Evolutionary conservation across 2,888 invertebrate genomes (phyloP).

Genomic region (Adelognathus sp.): DNA sequence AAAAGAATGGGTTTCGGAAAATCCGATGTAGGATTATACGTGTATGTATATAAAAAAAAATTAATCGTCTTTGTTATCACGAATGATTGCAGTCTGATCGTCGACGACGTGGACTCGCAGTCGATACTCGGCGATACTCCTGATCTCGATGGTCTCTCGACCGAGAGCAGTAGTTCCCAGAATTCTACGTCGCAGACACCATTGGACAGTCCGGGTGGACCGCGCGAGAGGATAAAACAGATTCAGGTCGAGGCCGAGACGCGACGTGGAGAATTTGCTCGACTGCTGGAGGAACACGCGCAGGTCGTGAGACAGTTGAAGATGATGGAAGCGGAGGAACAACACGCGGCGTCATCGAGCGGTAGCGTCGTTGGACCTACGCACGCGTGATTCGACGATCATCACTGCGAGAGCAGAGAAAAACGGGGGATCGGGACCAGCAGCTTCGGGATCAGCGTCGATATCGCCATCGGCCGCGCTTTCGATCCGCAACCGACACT

Average conservation of each 20-base stretch:
- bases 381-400: conserved; percentile 72
- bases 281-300: conserved; percentile 80
- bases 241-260: conserved; percentile 80
- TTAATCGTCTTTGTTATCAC: too few relatives aligned
- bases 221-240: conserved; percentile 74
- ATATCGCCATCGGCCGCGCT: background rate
- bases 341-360: conserved; percentile 65
- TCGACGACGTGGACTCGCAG: conserved; percentile 75
- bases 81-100: conserved; percentile 71
- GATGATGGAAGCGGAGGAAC: conserved; percentile 79
- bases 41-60: too few relatives aligned
- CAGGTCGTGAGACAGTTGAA: conserved; percentile 80
- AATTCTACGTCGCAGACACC: conserved; percentile 71
- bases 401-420: background rate
- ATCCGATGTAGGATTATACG: too few relatives aligned
- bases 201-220: conserved; percentile 72
- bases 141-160: conserved; percentile 69
- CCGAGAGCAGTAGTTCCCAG: conserved; percentile 69
- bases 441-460: background rate
- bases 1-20: too few relatives aligned
- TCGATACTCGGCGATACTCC: conserved; percentile 68
- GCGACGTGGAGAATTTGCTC: conserved; percentile 79
- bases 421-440: conserved; percentile 39
- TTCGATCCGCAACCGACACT: background rate
- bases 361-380: conserved; percentile 67